Evolutionary conservation across 2,113 vertebrate species (phyloP).

Genomic region (Brachyistius frenatus): DNA sequence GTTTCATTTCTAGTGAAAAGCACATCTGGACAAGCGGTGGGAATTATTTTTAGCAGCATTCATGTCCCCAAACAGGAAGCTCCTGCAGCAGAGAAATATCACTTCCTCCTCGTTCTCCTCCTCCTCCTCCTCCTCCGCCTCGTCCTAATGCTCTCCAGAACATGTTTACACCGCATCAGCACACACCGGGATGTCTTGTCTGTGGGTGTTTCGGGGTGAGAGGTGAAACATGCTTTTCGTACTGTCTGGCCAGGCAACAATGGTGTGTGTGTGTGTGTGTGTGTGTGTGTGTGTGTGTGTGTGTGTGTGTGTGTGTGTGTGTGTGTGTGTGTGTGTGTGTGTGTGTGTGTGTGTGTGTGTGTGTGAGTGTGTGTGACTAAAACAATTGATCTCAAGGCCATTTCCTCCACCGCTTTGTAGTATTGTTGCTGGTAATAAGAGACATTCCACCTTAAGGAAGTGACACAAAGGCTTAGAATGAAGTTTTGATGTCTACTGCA

Average conservation of each 20-base stretch:
- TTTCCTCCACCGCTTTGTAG: constrained; percentile 70
- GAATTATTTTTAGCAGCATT: constrained; percentile 79
- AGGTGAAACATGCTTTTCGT: constrained; percentile 50
- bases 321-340: constrained; percentile 48
- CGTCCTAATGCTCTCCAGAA: constrained; percentile 75
- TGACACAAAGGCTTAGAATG: constrained; percentile 48
- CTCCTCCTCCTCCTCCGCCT: constrained; percentile 37
- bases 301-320: neutral
- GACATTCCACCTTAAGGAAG: constrained; percentile 58
- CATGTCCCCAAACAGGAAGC: constrained; percentile 69
- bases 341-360: too few relatives aligned
- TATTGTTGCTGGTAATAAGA: constrained; percentile 45
- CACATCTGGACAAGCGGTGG: constrained; percentile 64
- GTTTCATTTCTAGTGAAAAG: constrained; percentile 53
- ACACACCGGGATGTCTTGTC: constrained; percentile 30
- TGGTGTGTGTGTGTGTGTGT: constrained; percentile 57
- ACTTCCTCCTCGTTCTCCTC: constrained; percentile 49
- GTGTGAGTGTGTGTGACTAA: constrained; percentile 1
- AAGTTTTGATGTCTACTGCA: constrained; percentile 25
- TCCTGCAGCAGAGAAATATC: constrained; percentile 62
- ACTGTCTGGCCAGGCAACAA: constrained; percentile 69
- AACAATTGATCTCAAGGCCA: constrained; percentile 61
- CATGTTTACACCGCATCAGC: constrained; percentile 65
- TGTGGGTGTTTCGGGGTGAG: constrained; percentile 48
- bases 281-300: neutral